Percentiles rank a stretch among this genome's conserved stretches.
Conservation (phyloP, 64 coral and sea anemone genomes). For the Catalaphyllia jardinei region DNA sequence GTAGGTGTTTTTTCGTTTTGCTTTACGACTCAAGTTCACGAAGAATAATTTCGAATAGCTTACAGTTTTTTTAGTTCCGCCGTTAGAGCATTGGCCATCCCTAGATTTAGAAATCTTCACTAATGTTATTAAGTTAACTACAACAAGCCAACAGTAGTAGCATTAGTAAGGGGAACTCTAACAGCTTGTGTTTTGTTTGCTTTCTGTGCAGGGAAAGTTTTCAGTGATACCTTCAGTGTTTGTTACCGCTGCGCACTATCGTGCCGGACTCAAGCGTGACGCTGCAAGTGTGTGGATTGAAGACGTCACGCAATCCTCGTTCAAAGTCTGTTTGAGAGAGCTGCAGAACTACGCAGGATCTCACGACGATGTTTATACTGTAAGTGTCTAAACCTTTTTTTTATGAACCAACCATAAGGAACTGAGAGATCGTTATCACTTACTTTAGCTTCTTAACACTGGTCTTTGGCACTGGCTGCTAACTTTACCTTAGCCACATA, state of each 20-base stretch:
- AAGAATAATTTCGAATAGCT: not conserved
- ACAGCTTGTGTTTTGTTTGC: not conserved
- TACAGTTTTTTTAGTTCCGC: too few relatives aligned
- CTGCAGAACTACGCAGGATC: constrained; percentile 76
- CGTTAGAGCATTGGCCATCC: too few relatives aligned
- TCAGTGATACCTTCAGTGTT: constrained; percentile 45
- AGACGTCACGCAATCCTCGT: constrained; percentile 41
- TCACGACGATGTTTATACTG: constrained; percentile 55
- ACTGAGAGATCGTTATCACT: not conserved
- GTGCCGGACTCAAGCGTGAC: constrained; percentile 27
- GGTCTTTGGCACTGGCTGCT: too few relatives aligned
- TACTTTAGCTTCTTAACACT: not conserved
- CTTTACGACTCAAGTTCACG: not conserved
- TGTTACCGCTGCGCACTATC: constrained; percentile 38
- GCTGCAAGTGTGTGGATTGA: constrained; percentile 77
- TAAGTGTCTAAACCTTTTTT: not conserved
- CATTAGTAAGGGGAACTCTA: not conserved
- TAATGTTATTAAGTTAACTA: not conserved
- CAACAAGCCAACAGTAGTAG: not conserved
- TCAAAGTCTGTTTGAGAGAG: constrained; percentile 74
- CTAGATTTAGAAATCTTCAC: too few relatives aligned
- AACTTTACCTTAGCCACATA: too few relatives aligned
- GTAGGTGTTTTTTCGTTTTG: not conserved
- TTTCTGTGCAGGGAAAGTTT: constrained; percentile 26
- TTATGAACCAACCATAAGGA: not conserved